Evolutionary conservation across 2,113 vertebrate genomes (phyloP).

Genomic region (Tetrao urogallus): DNA sequence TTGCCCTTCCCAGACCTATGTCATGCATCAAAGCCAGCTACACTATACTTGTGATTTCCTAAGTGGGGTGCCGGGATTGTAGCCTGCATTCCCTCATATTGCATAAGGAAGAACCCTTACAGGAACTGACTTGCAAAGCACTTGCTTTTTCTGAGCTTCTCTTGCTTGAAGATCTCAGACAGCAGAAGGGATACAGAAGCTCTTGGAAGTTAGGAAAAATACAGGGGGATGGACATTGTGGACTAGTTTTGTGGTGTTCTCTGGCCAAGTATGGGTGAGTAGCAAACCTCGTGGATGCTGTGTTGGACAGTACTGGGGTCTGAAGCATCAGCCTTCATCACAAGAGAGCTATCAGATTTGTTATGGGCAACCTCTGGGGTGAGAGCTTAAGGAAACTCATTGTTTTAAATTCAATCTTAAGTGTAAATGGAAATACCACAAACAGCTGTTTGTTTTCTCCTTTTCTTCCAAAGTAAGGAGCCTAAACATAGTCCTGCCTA

Average conservation of each 20-base stretch:
- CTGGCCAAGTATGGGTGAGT: background rate
- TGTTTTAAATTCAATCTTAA: background rate
- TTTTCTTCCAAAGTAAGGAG: background rate
- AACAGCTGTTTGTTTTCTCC: background rate
- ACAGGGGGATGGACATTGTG: background rate
- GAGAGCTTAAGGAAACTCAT: background rate
- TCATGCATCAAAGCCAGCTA: slow-evolving; percentile 25
- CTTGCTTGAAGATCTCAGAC: background rate
- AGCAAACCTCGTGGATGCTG: rapidly evolving
- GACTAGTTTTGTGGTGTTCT: background rate
- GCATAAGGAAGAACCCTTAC: rapidly evolving
- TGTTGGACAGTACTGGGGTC: background rate
- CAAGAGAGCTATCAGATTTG: background rate
- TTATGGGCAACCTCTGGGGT: background rate
- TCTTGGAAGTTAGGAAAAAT: background rate
- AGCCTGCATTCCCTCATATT: background rate
- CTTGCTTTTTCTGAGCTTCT: background rate
- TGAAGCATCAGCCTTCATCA: background rate
- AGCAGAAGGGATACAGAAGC: background rate
- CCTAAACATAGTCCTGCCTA: background rate
- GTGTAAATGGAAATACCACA: background rate
- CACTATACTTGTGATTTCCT: background rate
- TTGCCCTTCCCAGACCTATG: slow-evolving; percentile 45
- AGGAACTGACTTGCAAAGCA: background rate
- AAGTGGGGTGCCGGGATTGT: rapidly evolving